Evolutionary conservation across 2,888 invertebrate genomes (phyloP), one percentile per base, ranked within the genome.

Genomic region (Cerastis rubricosa): DNA sequence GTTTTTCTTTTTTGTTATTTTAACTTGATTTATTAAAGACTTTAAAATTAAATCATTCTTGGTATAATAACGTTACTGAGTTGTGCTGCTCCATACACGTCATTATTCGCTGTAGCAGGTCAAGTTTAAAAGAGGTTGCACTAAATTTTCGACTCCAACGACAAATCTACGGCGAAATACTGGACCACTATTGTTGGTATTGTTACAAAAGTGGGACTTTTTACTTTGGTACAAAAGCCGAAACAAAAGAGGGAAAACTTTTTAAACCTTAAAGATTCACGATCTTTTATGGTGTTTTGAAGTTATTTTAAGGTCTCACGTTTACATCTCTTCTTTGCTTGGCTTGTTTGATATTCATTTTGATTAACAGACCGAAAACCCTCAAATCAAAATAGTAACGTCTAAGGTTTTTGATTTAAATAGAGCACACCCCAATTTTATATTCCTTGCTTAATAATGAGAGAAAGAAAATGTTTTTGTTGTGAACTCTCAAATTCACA

Each of bases 121-220:
- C 94, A 94, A 94, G 94, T 94, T 94, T 94, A 93, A 94, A 94
- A 93, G 93, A 93, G 93, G 93, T 94, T 91, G 93, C 93, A 93
- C 92, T 94, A 94, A 94, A 94, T 94, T 94, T 94, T 93, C 91
- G 89, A 91, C 90, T 92, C 91, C 86, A 90, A 88, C 91, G 89
- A 93, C 94, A 94, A 94, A 93, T 93, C 91, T 88, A 91, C 92
- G 89, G 89, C 87, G 88, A 92, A 94, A 93, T 91, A 91, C 90
- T 91, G 91, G 90, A 90, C 89, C 90, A 93, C 92, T 91, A 91
- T 92, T 93, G 92, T 93, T 90, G 84, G 90, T 89, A 89, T 91
- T 91, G 91, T 91, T 92, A 89, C 89, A 92, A 91, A 92, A 89
- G 86, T 89, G 84, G 87, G 85, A 80, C 86, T 88, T 88, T 80